Evolutionary conservation across 2,113 vertebrate species (phyloP), one percentile per base, ranked within the genome.

Genomic region (Oncorhynchus keta): DNA sequence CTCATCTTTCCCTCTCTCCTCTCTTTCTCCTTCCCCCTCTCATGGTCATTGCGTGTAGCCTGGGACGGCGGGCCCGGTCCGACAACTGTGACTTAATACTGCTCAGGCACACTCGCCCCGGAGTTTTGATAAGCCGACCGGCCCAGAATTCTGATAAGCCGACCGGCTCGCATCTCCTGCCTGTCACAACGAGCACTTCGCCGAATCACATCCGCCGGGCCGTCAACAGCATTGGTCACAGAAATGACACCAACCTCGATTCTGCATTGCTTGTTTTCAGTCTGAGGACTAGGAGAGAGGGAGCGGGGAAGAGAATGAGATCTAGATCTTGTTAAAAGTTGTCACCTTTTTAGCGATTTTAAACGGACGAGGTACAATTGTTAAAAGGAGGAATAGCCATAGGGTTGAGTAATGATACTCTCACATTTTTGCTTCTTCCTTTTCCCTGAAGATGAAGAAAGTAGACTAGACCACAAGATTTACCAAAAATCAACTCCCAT

Each of bases 181-280:
- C 32, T 20, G 61, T 32, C 67, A 45, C 30, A n/a, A 45, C 67
- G 16, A 69, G 16, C 20, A 26, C 6, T 35, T 39, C 24, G 5
- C 30, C 18, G 2, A 69, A 39, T 45, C 67, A 28, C 20, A 4
- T 14, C 30, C 66, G 6, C 66, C 20, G 35, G 16, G 32, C 14
- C 18, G 32, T 68, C 67, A 68, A 45, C 67, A 39, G 9, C 67
- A 30, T 45, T 68, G 32, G 67, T 68, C 67, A 68, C 18, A 30
- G 67, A 68, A 32, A 28, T 45, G 16, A 39, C 67, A 18, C 20
- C 67, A 3, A 35, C 32, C 67, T 68, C 8, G 28, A 68, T 45
- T 20, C 16, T 26, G 8, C 32, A 39, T 68, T 32, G 1, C 26
- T 67, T 30, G 18, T 28, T 68, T 12, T 30, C 67, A 39, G 32